phyloP scores from a whole-genome alignment of 2,888 invertebrate genomes.

The Matsumyia berberina region DNA sequence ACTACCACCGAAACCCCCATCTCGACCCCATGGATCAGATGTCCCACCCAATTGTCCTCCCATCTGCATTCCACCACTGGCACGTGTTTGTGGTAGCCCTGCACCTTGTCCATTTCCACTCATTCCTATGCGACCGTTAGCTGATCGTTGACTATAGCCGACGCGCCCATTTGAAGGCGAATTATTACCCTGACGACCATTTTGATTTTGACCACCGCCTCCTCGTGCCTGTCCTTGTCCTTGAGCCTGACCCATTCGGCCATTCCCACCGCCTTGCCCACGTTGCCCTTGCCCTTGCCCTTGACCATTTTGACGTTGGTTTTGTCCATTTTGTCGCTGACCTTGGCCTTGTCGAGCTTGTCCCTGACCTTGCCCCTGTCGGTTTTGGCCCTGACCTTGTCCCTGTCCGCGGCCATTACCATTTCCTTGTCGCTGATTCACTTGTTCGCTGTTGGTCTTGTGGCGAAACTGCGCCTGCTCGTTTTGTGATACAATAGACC shows the following conservation, averaged over 20 bases:
- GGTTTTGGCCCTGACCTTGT: no score
- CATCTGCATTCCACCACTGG: conserved; percentile 5
- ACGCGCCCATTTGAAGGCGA: neutral
- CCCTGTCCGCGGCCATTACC: no score
- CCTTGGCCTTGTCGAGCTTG: no score
- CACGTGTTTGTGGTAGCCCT: conserved; percentile 1
- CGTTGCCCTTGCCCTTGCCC: no score
- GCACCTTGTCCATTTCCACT: neutral
- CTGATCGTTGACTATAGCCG: conserved; percentile 35
- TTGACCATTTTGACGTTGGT: no score
- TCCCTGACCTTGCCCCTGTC: neutral
- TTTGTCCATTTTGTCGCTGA: no score
- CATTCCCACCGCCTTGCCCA: neutral
- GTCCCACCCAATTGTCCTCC: neutral
- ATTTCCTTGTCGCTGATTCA: no score
- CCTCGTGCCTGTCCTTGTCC: neutral
- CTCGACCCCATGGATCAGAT: neutral
- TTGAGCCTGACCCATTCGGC: conserved; percentile 19
- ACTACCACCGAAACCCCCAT: conserved; percentile 26
- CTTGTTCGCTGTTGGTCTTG: no score
- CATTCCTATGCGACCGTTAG: conserved; percentile 20
- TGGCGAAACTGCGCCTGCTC: no score
- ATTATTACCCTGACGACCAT: neutral
- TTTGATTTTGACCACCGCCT: neutral
- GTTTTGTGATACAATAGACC: no score